These are phyloP conservation scores for Cyrtodaria siliqua DNA, from an alignment of 2,888 invertebrate genomes.

Conservation along the genomic window DNA sequence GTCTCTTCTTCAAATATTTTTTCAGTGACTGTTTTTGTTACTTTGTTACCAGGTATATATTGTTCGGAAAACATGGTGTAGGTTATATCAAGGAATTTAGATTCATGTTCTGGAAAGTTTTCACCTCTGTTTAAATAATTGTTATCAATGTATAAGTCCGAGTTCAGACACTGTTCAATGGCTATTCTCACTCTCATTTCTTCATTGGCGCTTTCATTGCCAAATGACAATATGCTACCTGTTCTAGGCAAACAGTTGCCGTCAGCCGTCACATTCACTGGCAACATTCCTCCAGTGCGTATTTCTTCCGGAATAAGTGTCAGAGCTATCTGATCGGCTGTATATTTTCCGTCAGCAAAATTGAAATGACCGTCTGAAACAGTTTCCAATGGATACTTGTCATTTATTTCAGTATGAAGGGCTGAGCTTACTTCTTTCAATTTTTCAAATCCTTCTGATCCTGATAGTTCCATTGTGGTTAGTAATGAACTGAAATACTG, in stretches of 20 bases:
- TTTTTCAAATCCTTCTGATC: constrained; percentile 17
- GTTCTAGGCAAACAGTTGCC: constrained; percentile 37
- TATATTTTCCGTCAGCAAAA: background rate
- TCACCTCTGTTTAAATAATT: constrained; percentile 42
- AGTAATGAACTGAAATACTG: constrained; percentile 40
- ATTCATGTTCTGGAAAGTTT: constrained; percentile 35
- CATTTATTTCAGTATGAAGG: no score
- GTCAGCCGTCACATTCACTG: constrained; percentile 22
- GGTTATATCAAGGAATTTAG: constrained; percentile 26
- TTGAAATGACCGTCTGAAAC: background rate
- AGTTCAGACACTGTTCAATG: constrained; percentile 36
- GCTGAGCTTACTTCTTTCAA: no score
- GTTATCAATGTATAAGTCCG: constrained; percentile 33
- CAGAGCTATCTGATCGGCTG: constrained; percentile 38
- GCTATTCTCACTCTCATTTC: constrained; percentile 41
- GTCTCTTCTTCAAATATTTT: constrained; percentile 38
- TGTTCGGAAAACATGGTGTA: constrained; percentile 40
- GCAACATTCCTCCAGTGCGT: constrained; percentile 22
- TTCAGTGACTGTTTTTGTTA: constrained; percentile 38
- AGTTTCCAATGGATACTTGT: background rate
- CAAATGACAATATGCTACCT: constrained; percentile 28
- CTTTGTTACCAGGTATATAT: constrained; percentile 38
- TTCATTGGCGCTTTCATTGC: constrained; percentile 33
- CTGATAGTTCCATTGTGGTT: constrained; percentile 35
- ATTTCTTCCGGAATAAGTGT: constrained; percentile 37